Conservation (phyloP, 2,888 invertebrate genomes). For the Ornithoptera alexandrae region DNA sequence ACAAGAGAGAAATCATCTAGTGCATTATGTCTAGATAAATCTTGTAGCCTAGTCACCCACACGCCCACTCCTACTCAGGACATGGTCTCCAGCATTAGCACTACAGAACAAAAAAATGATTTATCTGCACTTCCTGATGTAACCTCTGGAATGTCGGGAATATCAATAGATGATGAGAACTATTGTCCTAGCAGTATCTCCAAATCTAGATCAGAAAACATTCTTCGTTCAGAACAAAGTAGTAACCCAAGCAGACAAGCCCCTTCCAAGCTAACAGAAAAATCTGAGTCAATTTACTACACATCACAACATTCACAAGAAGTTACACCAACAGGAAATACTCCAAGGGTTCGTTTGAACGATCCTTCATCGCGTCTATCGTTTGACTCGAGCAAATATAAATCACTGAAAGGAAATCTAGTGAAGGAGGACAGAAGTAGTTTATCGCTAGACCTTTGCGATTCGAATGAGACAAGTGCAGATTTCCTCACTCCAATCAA, state of each 20-base stretch:
- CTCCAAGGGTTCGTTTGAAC: constrained; percentile 58
- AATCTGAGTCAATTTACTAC: constrained; percentile 74
- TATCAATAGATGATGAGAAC: constrained; percentile 75
- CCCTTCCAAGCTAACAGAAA: constrained; percentile 54
- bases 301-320: constrained; percentile 75
- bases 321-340: constrained; percentile 65
- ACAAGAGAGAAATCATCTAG: constrained; percentile 73
- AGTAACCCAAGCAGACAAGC: constrained; percentile 50
- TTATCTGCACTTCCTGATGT: constrained; percentile 69
- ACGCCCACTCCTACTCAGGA: constrained; percentile 77
- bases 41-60: constrained; percentile 69
- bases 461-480: constrained; percentile 75
- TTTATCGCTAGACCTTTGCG: constrained; percentile 70
- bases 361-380: constrained; percentile 68
- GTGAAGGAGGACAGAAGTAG: constrained; percentile 67
- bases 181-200: constrained; percentile 72
- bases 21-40: constrained; percentile 73
- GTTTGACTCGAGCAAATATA: constrained; percentile 70
- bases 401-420: constrained; percentile 59
- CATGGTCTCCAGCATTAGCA: constrained; percentile 77
- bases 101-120: constrained; percentile 73
- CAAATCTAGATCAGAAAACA: constrained; percentile 74
- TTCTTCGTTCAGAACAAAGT: constrained; percentile 69
- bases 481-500: constrained; percentile 76
- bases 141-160: constrained; percentile 74